Evolutionary conservation across 2,113 vertebrate genomes (phyloP), one percentile per base, ranked within the genome.

Genomic region (Camelus bactrianus): DNA sequence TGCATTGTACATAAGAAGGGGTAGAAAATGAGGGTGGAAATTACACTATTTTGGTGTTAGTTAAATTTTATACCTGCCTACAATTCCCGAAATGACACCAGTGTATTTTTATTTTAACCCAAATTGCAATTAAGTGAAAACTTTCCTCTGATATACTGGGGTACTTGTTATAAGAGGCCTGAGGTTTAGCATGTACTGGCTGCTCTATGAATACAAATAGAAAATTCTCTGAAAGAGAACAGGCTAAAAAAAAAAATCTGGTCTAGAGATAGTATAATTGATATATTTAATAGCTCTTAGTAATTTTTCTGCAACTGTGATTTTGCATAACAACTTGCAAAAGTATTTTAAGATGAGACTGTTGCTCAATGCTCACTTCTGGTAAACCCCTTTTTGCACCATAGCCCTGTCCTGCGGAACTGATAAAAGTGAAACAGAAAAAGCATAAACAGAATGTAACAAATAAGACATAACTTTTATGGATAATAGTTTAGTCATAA

Each of bases 331-430:
- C 65, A 86, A 84, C 58, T 94, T 97, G 85, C 94, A 86, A 93
- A 96, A 95, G 52, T 60, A 83, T 95, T 98, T 95, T 92, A 75
- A 89, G 80, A 62, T 77, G 69, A 89, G 60, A 79, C 52, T 64
- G n/a, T 98, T 97, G 69, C 86, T 94, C 89, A 98, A 82, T 14
- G 72, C 22, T 91, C 77, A 93, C 72, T 97, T 97, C 96, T 98
- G 89, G 94, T 95, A 87, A 98, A 93, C 56, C 22, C 26, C 4
- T 91, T 96, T 96, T 96, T 97, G 50, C 96, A 94, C 60, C 80
- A 85, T 46, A 42, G 38, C 13, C 19, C 19, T 91, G 32, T 75
- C 24, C 56, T 81, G 81, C 46, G 50, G 83, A 98, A 95, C 70
- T 69, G 28, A 88, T 64, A 70, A 84, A 95, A 97, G 62, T 85